A percentile compares a stretch with the other conserved stretches of the same genome.
Conservation (phyloP, 2,797 vertebrate genomes). For the Lacerta bilineata region DNA sequence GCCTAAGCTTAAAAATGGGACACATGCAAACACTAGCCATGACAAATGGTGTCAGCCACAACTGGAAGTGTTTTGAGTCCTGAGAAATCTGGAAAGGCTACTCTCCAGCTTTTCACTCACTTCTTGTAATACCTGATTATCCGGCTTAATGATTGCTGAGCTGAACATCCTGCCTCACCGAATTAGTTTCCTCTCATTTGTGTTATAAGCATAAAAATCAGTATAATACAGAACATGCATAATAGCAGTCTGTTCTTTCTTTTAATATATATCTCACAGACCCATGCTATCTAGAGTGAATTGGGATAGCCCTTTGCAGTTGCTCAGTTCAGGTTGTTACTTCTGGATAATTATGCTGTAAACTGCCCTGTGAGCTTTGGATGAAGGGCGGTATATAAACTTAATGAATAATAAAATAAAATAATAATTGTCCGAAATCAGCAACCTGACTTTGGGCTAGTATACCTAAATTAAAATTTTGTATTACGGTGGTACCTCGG, state of each 20-base stretch:
- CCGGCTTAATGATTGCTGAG: slow-evolving; percentile 25
- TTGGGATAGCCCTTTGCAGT: not conserved
- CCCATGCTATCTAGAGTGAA: not conserved
- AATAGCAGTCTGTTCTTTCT: not conserved
- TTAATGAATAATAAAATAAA: too few relatives aligned
- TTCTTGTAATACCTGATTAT: slow-evolving; percentile 30
- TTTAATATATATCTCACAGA: not conserved
- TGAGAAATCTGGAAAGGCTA: slow-evolving; percentile 15
- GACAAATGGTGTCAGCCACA: not conserved
- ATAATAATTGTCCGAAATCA: not conserved
- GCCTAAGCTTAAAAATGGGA: not conserved
- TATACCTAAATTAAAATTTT: not conserved
- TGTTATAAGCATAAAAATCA: slow-evolving; percentile 1
- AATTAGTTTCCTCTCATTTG: slow-evolving; percentile 29
- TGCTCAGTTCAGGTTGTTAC: not conserved
- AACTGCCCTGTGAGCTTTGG: too few relatives aligned
- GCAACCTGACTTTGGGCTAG: not conserved
- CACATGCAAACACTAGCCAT: not conserved
- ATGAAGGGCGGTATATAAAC: too few relatives aligned
- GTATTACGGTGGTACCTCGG: not conserved
- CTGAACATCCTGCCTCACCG: slow-evolving; percentile 7
- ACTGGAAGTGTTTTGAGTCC: not conserved
- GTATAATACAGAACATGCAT: slow-evolving; percentile 6
- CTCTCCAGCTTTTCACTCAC: not conserved
- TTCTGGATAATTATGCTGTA: too few relatives aligned